Evolutionary conservation across 2,113 vertebrate genomes (phyloP).

Genomic region (Hippoglossus stenolepis): DNA sequence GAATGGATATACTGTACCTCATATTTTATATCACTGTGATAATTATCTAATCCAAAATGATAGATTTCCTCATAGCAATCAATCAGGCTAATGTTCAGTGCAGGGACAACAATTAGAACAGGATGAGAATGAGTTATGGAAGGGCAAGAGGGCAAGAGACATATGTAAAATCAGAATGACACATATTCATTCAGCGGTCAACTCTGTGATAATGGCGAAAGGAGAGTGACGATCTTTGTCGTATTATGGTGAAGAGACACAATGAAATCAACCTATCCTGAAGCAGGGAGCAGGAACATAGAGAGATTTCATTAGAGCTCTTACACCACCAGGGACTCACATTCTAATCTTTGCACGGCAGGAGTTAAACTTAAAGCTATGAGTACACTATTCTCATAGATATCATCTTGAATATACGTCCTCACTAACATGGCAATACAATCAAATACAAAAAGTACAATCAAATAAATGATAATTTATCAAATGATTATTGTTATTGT

Average conservation of each 20-base stretch:
- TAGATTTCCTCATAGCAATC: not conserved
- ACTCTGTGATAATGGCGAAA: not conserved
- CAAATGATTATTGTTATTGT: no score
- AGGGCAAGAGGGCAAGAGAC: no score
- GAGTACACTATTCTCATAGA: no score
- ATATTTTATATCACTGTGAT: conserved; percentile 5
- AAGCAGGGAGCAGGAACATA: conserved; percentile 81
- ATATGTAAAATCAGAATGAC: not conserved
- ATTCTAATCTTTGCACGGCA: no score
- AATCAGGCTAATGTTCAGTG: no score
- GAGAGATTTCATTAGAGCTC: conserved; percentile 88
- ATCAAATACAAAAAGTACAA: no score
- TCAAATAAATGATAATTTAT: no score
- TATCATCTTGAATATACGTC: no score
- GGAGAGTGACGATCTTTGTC: not conserved
- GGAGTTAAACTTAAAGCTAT: no score
- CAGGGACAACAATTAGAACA: no score
- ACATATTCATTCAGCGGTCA: not conserved
- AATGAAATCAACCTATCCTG: conserved; percentile 93
- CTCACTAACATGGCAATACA: no score
- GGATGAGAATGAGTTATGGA: no score
- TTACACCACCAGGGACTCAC: conserved; percentile 66
- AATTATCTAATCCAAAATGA: conserved; percentile 3
- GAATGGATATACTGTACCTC: not conserved
- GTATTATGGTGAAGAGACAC: conserved; percentile 74